These are phyloP conservation scores for Zaprionus nigranus DNA, from an alignment of 1,140 invertebrate genomes.

Conservation along the genomic window DNA sequence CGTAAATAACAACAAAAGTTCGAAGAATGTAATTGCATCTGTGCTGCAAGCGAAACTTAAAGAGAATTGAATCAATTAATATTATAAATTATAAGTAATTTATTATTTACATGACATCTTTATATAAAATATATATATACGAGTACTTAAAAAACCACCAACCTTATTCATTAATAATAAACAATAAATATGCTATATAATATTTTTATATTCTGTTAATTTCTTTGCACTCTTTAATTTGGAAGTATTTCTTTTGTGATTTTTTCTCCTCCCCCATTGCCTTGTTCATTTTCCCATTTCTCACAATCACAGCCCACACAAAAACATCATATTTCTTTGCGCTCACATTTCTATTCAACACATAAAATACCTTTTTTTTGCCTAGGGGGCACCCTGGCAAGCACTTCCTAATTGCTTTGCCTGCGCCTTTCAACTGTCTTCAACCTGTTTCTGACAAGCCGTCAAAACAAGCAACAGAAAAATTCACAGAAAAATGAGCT, in stretches of 20 bases:
- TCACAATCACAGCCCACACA: not conserved
- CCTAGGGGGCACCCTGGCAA: not conserved
- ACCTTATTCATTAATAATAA: too few species aligned
- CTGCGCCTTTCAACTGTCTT: conserved; percentile 17
- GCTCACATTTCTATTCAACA: not conserved
- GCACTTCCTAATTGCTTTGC: conserved; percentile 36
- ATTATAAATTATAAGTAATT: too few species aligned
- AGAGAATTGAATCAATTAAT: not conserved
- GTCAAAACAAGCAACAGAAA: conserved; percentile 1
- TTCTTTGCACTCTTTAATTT: not conserved
- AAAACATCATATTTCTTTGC: not conserved
- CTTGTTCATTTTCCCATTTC: not conserved
- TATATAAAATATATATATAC: too few species aligned
- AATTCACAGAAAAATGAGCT: conserved; percentile 20
- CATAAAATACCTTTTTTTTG: conserved; percentile 5
- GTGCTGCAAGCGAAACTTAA: not conserved
- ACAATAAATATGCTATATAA: too few species aligned
- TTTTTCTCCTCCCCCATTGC: not conserved
- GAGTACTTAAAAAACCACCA: too few species aligned
- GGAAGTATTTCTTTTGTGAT: not conserved
- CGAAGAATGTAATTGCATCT: not conserved
- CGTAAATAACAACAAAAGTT: not conserved
- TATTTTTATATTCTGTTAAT: not conserved
- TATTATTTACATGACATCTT: too few species aligned
- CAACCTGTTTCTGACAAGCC: conserved; percentile 56